phyloP scores from a whole-genome alignment of 1,140 invertebrate species.

The Zelostemma sp. region DNA sequence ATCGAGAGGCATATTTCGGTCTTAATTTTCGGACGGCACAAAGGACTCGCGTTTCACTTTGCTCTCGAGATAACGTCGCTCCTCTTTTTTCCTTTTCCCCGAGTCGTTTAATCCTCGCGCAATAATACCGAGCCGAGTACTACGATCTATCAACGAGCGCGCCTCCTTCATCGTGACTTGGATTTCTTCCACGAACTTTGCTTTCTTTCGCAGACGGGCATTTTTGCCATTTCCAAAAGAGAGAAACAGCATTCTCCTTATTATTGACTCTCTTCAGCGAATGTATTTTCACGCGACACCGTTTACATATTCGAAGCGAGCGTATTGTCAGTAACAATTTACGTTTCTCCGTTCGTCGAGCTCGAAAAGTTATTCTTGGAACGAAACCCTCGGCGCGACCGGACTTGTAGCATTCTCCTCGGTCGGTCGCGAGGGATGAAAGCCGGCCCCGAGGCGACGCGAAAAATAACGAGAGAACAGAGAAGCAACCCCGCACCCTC shows the following conservation, averaged over 20 bases:
- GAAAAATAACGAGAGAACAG: slow-evolving; percentile 48
- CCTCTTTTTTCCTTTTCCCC: slow-evolving; percentile 9
- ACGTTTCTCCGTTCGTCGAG: slow-evolving; percentile 36
- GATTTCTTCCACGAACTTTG: neutral
- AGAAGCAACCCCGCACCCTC: slow-evolving; percentile 14
- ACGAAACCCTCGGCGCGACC: slow-evolving; percentile 41
- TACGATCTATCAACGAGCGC: slow-evolving; percentile 37
- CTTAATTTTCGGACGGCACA: slow-evolving; percentile 27
- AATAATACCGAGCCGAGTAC: slow-evolving; percentile 30
- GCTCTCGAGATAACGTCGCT: slow-evolving; percentile 17
- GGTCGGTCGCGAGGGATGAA: slow-evolving; percentile 45
- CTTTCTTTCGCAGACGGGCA: neutral
- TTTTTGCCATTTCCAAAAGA: neutral
- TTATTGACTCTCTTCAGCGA: neutral
- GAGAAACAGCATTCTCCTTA: too few species aligned
- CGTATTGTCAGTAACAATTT: slow-evolving; percentile 39
- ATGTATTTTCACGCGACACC: neutral
- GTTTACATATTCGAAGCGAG: slow-evolving; percentile 30
- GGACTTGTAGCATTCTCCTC: slow-evolving; percentile 47
- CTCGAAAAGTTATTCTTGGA: slow-evolving; percentile 46
- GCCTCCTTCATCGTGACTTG: slow-evolving; percentile 41
- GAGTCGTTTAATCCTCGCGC: slow-evolving; percentile 11
- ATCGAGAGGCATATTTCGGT: neutral
- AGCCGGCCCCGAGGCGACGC: slow-evolving; percentile 45
- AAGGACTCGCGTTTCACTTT: slow-evolving; percentile 5